Conservation (phyloP, 2,888 invertebrate genomes). For the Adelognathus sp. region DNA sequence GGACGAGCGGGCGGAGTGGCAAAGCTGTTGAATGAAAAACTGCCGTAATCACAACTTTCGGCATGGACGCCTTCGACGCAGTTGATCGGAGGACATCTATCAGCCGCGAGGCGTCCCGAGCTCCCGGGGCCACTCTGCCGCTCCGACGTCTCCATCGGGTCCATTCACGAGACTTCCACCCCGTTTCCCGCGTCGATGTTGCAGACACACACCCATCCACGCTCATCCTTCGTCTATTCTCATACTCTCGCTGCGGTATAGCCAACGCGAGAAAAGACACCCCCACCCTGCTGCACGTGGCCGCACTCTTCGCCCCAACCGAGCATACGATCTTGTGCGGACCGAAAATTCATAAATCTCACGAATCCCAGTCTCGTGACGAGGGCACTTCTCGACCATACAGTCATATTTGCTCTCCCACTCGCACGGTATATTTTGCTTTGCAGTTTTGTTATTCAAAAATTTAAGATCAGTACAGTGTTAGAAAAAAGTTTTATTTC, state of each 20-base stretch:
- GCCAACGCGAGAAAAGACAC: slow-evolving; percentile 52
- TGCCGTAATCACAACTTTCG: slow-evolving; percentile 62
- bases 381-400: slow-evolving; percentile 10
- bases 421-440: slow-evolving; percentile 29
- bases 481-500: not conserved
- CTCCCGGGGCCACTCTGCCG: slow-evolving; percentile 46
- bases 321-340: slow-evolving; percentile 35
- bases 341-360: slow-evolving; percentile 69
- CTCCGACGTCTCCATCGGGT: slow-evolving; percentile 64
- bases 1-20: slow-evolving; percentile 35
- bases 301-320: slow-evolving; percentile 22
- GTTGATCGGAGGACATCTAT: slow-evolving; percentile 64
- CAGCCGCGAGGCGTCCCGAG: slow-evolving; percentile 65
- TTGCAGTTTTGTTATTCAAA: too few relatives aligned
- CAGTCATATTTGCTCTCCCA: slow-evolving; percentile 58
- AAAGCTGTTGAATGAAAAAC: slow-evolving; percentile 60
- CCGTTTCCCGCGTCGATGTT: slow-evolving; percentile 33
- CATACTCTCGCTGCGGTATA: slow-evolving; percentile 6
- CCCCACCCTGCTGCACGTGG: slow-evolving; percentile 29
- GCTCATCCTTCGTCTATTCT: not conserved
- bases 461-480: too few relatives aligned
- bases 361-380: not conserved
- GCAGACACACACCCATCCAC: not conserved
- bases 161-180: slow-evolving; percentile 46
- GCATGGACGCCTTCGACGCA: slow-evolving; percentile 58